Evolutionary conservation across 1,140 invertebrate genomes (phyloP), one percentile per base, ranked within the genome.

Genomic region (Potamilus streckersoni): DNA sequence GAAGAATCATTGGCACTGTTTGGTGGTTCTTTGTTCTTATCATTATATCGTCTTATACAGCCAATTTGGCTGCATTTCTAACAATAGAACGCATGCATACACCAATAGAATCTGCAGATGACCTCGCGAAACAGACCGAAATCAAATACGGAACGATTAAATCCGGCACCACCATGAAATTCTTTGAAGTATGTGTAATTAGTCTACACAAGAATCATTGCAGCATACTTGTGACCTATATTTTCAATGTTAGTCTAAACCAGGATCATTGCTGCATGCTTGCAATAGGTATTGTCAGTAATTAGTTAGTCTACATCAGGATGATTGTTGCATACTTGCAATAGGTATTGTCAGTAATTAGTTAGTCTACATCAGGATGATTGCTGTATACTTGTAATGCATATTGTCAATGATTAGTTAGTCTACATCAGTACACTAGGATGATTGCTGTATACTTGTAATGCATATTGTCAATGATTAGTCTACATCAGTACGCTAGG

Each of bases 11-110:
- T 0, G 96, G 97, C 14, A 95, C 95, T 61, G 96, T 97, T 0
- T 99, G 97, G 97, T 99, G 97, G 97, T 98, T 99, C 90, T 99
- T 98, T 89, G 98, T 97, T 0, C 92, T 99, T n/a, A 98, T 99
- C 83, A 92, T 98, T 66, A 97, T 99, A 76, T 98, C 97, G 49
- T 98, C 97, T 20, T 99, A 99, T 90, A 99, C 97, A 31, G 97
- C 97, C 67, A 89, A 89, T 75, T 74, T 89, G 61, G 87, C 87
- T 8, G 86, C 87, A 15, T 88, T 89, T 75, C 83, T 89, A 14
- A 89, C 87, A 2, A 85, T 89, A 38, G 87, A 89, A 74, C 80
- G 83, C 13, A 80, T 87, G 77, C 67, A 83, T 27, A 82, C 82
- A 0, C 87, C 86, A 1, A 86, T 89, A 3, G 80, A 85, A 23